A percentile compares a stretch with the other conserved stretches of the same genome.
Evolutionary conservation across 2,113 vertebrate genomes (phyloP).

Genomic region (Ardeotis arabs): DNA sequence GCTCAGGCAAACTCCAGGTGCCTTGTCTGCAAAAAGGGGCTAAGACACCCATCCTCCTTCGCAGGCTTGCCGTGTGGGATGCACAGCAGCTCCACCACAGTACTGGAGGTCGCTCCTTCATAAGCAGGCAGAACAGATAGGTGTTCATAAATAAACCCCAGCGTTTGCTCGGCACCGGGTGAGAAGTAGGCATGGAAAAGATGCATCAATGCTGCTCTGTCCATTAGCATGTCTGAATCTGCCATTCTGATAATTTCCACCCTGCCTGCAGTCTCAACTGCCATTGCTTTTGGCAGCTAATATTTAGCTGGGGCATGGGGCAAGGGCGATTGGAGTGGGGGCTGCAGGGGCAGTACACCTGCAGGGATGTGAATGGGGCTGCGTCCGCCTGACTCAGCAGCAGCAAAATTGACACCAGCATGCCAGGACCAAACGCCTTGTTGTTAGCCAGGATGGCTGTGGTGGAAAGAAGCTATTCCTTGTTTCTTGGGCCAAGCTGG

Average conservation of each 20-base stretch:
- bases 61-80: not conserved
- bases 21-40: not conserved
- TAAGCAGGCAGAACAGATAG: not conserved
- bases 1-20: not conserved
- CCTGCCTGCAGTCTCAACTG: not conserved
- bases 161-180: fast-evolving
- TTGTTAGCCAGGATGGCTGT: not conserved
- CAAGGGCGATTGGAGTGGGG: not conserved
- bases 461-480: not conserved
- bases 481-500: not conserved
- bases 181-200: not conserved
- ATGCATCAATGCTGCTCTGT: not conserved
- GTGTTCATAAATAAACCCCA: not conserved
- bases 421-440: not conserved
- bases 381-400: not conserved
- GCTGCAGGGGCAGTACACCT: not conserved
- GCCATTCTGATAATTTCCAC: not conserved
- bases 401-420: not conserved
- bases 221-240: not conserved
- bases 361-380: not conserved
- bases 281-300: not conserved
- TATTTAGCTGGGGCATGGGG: not conserved
- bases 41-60: not conserved
- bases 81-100: not conserved
- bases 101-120: not conserved